phyloP scores from a whole-genome alignment of 2,888 invertebrate genomes.

The Aromia moschata region DNA sequence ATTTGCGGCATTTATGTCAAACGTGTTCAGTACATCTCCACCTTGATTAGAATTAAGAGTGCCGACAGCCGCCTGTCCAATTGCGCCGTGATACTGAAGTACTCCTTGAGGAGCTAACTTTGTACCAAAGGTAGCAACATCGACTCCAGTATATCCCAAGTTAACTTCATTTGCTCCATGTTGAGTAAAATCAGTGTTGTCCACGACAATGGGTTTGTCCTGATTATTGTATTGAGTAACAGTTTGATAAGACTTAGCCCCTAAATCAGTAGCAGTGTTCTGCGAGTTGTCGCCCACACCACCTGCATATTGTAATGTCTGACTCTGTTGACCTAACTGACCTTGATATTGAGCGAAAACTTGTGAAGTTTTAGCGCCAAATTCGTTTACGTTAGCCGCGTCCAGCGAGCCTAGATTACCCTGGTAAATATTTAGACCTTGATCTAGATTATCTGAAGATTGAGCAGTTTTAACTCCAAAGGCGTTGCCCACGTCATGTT shows the following conservation, averaged over 20 bases:
- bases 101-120: not conserved
- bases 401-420: not conserved
- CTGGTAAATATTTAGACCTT: not conserved
- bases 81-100: slow-evolving; percentile 22
- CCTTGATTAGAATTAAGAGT: not conserved
- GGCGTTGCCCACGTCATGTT: not conserved
- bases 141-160: not conserved
- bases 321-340: not conserved
- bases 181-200: not conserved
- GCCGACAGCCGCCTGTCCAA: not conserved
- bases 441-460: not conserved
- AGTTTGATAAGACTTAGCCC: slow-evolving; percentile 28
- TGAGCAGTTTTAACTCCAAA: not conserved
- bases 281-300: not conserved
- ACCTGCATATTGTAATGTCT: not conserved
- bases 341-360: not conserved
- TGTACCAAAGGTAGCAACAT: not conserved
- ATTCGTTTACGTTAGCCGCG: not conserved
- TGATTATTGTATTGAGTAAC: slow-evolving; percentile 23
- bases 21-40: not conserved
- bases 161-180: not conserved
- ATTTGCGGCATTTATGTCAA: too few relatives aligned
- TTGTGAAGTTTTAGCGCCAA: not conserved
- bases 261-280: not conserved
- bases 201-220: not conserved